Evolutionary conservation across 2,797 vertebrate genomes (phyloP).

Genomic region (Australoheros facetus): DNA sequence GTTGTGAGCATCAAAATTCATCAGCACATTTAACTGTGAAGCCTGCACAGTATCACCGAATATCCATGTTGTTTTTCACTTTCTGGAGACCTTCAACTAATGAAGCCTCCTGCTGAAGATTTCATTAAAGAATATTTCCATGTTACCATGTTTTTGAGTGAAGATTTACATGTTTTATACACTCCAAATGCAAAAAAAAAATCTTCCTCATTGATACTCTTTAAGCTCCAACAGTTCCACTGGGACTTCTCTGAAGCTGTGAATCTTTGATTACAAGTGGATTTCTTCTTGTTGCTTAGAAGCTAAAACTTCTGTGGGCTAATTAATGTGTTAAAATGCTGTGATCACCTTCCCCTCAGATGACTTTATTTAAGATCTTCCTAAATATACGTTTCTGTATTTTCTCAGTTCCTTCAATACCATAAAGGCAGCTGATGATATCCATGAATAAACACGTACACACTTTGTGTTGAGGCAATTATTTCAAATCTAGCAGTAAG

Average conservation of each 20-base stretch:
- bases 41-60: conserved; percentile 3
- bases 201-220: conserved; percentile 45
- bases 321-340: conserved; percentile 48
- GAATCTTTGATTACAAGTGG: conserved; percentile 49
- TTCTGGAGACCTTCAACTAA: conserved; percentile 56
- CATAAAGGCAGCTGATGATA: conserved; percentile 1
- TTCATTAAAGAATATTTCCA: conserved; percentile 56
- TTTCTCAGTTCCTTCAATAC: conserved; percentile 14
- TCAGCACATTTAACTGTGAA: conserved; percentile 33
- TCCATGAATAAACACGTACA: background rate
- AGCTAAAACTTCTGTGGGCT: conserved; percentile 34
- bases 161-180: conserved; percentile 61
- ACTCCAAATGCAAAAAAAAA: conserved; percentile 33
- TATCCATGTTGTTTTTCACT: conserved; percentile 50
- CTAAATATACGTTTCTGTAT: background rate
- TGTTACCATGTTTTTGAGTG: conserved; percentile 48
- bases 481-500: background rate
- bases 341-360: conserved; percentile 35
- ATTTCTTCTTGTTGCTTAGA: conserved; percentile 21
- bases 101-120: conserved; percentile 60
- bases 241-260: conserved; percentile 23
- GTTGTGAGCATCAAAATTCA: conserved; percentile 19
- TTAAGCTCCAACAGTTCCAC: conserved; percentile 31
- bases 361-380: background rate
- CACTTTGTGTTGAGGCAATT: background rate